phyloP scores from a whole-genome alignment of 2,888 invertebrate genomes.

The Hemaris fuciformis region DNA sequence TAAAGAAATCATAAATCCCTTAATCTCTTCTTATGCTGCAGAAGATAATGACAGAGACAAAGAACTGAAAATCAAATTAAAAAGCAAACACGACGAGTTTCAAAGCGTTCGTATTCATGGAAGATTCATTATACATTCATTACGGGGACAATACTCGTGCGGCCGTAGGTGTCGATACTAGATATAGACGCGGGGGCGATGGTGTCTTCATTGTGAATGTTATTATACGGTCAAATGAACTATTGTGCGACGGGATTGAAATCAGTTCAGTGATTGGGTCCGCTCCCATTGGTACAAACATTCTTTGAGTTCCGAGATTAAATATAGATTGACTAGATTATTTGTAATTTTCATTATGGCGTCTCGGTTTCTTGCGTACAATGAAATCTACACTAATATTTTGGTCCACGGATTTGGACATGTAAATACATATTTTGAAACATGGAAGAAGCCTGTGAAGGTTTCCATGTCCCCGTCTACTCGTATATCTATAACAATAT shows the following conservation, averaged over 20 bases:
- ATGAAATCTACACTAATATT: too few relatives aligned
- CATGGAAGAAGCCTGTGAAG: too few relatives aligned
- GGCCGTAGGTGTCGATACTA: conserved; percentile 63
- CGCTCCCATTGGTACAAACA: conserved; percentile 20
- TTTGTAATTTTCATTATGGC: too few relatives aligned
- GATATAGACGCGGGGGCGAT: conserved; percentile 59
- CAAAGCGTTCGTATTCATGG: conserved; percentile 25
- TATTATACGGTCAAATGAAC: conserved; percentile 45
- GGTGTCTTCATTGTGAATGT: conserved; percentile 50
- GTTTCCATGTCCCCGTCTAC: too few relatives aligned
- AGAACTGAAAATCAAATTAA: neutral
- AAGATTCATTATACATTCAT: conserved; percentile 45
- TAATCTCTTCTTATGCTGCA: neutral
- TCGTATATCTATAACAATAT: too few relatives aligned
- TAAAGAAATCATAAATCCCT: neutral
- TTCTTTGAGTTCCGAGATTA: neutral
- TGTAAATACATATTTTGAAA: too few relatives aligned
- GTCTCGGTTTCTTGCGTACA: too few relatives aligned
- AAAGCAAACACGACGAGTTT: neutral
- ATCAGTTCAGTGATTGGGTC: conserved; percentile 17
- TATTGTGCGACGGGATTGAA: conserved; percentile 28
- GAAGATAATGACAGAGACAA: neutral
- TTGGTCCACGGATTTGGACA: too few relatives aligned
- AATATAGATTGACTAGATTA: neutral
- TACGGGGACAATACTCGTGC: conserved; percentile 22